Base-by-base conservation (phyloP, 2,888 invertebrate genomes). In the Platycheirus albimanus region DNA sequence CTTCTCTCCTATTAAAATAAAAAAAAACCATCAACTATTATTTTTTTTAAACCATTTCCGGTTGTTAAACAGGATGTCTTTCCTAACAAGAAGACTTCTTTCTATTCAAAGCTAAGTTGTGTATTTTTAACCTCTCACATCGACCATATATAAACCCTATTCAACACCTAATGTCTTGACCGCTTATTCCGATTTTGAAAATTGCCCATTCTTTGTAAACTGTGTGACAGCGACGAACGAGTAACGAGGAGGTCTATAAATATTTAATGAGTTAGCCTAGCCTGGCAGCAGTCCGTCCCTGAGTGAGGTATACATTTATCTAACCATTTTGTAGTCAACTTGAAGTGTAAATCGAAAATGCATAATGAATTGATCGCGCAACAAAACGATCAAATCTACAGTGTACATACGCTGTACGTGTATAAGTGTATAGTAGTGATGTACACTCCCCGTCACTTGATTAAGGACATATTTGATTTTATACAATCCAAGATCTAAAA, bases 301-400 rank as follows among this genome's bases (percentile, higher is more conserved):
- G 41, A 70, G 38, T 41, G 36, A n/a, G n/a, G 49, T n/a, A n/a
- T n/a, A n/a, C n/a, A n/a, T n/a, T n/a, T n/a, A 74, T 56, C 69
- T 75, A 33, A 56, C 69, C 49, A 28, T 64, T 54, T 51, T 58
- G 38, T 41, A 69, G 63, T 80, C 69, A 69, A 49, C 33, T 33
- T 63, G 69, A 80, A 71, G 75, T 80, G 70, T 76, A 76, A 76
- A 52, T 66, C 64, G 47, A 36, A 76, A 81, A 76, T 76, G 81
- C 76, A 81, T 76, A 81, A 81, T 81, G 71, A 81, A 81, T 71
- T 61, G 76, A 76, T 76, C 81, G 67, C 71, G 47, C 47, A 63
- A 61, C 76, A 47, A 52, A 54, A 58, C 66, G 58, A 79, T 74
- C 54, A 41, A n/a, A n/a, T n/a, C n/a, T n/a, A 71, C 15, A n/a